Base-by-base conservation (phyloP, 2,888 invertebrate species). In the Deilephila porcellus region DNA sequence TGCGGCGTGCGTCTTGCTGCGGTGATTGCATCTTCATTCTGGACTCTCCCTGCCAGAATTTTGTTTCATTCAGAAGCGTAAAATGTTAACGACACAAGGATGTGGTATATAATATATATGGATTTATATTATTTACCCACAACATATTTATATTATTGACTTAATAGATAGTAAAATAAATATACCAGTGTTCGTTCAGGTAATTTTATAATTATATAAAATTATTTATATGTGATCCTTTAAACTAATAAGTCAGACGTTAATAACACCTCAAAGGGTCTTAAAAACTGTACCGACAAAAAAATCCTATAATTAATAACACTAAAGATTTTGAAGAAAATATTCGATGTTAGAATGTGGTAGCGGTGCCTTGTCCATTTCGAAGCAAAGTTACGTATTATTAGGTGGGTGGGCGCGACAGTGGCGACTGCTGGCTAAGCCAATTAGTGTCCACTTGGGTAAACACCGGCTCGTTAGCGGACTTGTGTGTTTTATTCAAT, bases 361-460 rank as follows among this genome's bases (percentile, higher is more conserved):
- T 53, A 37, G n/a, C n/a, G 45, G 45, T 76, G 63, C 76, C 79
- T 73, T 72, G 77, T 81, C 78, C 75, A 73, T 56, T 72, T 20
- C 56, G 29, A 72, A 71, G 73, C 72, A 53, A 64, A 70, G 20
- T 67, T 67, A 45, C 60, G 25, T 73, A 53, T 72, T 71, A 71
- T 56, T 75, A 71, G 76, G 77, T 82, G 79, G 60, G 73, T 64
- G 77, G 77, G 74, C 73, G 82, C 80, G 84, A 82, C 85, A 83
- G 84, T 84, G 91, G 87, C 91, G 92, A 92, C 93, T 93, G 91
- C 89, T 88, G 91, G 93, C 93, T 93, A 93, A 94, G 92, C 93
- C 94, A 94, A 93, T 94, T 94, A 94, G 91, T 93, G 93, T 93
- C 92, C 93, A 93, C 94, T 94, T 93, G 91, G 92, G 93, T 91